Evolutionary conservation across 2,113 vertebrate species (phyloP), one percentile per base, ranked within the genome.

Genomic region (Piaya cayana): DNA sequence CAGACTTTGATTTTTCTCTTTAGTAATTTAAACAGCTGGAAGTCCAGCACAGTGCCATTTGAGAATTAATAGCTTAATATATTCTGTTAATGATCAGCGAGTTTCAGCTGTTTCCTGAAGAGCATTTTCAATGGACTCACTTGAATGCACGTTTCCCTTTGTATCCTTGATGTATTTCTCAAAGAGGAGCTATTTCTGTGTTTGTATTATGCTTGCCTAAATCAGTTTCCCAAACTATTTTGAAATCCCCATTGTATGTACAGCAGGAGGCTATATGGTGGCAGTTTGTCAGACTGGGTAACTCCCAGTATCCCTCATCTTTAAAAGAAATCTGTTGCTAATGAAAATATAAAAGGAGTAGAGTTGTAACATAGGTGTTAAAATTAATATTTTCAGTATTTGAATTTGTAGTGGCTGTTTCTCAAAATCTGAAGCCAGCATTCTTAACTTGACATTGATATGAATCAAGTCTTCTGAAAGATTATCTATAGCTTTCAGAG

Each of bases 141-240:
- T 89, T 68, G n/a, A 29, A 70, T 77, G 50, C 3, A 1, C 8
- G 3, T 15, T 9, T 84, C 43, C 72, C 19, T 64, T 64, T 87
- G 62, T 81, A 34, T 78, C 81, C 53, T 86, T 71, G 26, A 78
- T 71, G 13, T 52, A 36, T 89, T 92, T 79, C 74, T 92, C 59
- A 74, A 64, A 88, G 69, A 86, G 65, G 62, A 96, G 47, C 60
- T 75, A 29, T 76, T 94, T 92, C 64, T 50, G 0, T 92, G 55
- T 93, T 92, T 84, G 62, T 50, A 53, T 91, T 95, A 45, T 45
- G 77, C 59, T 77, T 56, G 29, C 50, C 59, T 90, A 83, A 93
- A 77, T 26, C 29, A 29, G n/a, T 75, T 93, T 70, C 59, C 63
- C 50, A 83, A 82, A 92, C 77, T 93, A 2, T 83, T 90, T 71